These are phyloP conservation scores for Micoletzkya japonica DNA, from an alignment of 2,888 invertebrate species.

Conservation along the genomic window DNA sequence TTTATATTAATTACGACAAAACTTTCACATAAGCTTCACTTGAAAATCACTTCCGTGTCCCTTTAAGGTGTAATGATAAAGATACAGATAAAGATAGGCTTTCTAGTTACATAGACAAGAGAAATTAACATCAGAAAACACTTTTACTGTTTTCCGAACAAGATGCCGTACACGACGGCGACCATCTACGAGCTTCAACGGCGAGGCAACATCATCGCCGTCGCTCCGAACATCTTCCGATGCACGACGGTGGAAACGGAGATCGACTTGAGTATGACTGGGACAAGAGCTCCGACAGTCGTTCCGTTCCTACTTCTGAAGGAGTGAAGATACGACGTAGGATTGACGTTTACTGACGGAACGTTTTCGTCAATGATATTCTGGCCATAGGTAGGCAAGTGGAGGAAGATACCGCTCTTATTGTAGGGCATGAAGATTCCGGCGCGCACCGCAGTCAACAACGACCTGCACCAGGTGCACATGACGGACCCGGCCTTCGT, in stretches of 20 bases:
- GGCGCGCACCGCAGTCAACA: neutral
- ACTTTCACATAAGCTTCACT: no score
- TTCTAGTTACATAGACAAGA: no score
- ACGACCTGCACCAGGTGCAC: conserved; percentile 12
- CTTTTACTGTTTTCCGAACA: neutral
- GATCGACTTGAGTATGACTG: neutral
- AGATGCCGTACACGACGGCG: conserved; percentile 6
- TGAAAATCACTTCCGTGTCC: no score
- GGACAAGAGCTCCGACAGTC: neutral
- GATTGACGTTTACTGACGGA: neutral
- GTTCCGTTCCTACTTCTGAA: no score
- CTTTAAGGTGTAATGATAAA: no score
- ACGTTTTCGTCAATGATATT: no score
- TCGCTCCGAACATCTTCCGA: neutral
- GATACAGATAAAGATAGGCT: no score
- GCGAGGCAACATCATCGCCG: neutral
- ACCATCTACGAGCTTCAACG: conserved; percentile 4
- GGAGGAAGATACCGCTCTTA: neutral
- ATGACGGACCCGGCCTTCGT: conserved; percentile 29
- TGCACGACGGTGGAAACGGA: neutral
- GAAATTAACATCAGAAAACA: no score
- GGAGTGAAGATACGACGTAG: neutral
- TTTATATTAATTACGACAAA: no score
- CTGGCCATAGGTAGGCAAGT: no score
- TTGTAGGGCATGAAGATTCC: conserved; percentile 1